Conservation (phyloP, 30 jellyfish, hydroid and myxozoan genomes). For the Mastigias papua region DNA sequence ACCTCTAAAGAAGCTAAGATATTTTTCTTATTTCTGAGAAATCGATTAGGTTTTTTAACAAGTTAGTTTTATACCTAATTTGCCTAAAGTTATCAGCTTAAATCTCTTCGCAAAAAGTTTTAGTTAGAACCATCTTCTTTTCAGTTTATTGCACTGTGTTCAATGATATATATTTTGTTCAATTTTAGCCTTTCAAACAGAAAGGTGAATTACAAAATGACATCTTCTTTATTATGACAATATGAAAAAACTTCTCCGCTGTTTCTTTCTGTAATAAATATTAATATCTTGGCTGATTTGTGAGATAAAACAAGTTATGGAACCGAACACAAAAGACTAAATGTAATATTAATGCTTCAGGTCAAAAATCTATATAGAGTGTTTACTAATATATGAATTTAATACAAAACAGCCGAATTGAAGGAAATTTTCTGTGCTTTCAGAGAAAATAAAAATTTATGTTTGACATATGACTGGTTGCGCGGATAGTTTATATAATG, state of each 20-base stretch:
- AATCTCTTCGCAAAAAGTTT: neutral
- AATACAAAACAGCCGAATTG: constrained; percentile 27
- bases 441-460: neutral
- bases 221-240: constrained; percentile 1
- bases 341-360: constrained; percentile 31
- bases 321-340: neutral
- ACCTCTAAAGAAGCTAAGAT: no score
- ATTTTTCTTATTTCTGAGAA: no score
- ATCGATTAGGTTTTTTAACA: no score
- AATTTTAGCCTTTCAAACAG: neutral
- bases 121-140: neutral
- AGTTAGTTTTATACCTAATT: no score
- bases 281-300: constrained; percentile 6
- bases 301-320: constrained; percentile 14
- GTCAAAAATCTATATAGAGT: neutral
- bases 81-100: neutral
- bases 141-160: neutral
- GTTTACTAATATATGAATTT: constrained; percentile 43
- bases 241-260: neutral
- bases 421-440: constrained; percentile 18
- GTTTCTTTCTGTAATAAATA: constrained; percentile 1
- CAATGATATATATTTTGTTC: neutral
- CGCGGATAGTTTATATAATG: neutral
- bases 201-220: neutral
- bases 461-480: constrained; percentile 16